Evolutionary conservation across 2,888 invertebrate genomes (phyloP), one percentile per base, ranked within the genome.

Genomic region (Andrena haemorrhoa): DNA sequence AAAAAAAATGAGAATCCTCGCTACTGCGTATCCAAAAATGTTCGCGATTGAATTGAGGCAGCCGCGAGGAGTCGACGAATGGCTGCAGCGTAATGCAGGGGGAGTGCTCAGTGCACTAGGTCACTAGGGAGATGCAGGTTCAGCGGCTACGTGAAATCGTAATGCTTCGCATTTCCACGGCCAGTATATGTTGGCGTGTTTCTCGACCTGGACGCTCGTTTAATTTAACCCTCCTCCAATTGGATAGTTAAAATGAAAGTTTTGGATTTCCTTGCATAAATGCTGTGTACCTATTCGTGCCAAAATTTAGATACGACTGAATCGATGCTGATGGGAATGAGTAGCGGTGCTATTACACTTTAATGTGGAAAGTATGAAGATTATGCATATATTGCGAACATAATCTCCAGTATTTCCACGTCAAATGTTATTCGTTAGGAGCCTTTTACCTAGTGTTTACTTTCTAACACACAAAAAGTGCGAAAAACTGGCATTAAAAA

Each of bases 41-140:
- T 63, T 72, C 68, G 35, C 51, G 12, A 26, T 26, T 63, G 72
- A 35, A 56, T 53, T 64, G 69, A 63, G 64, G 26, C 20, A 58
- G 60, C 23, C 16, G 31, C 70, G 29, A 41, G 68, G 79, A 35
- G 76, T 83, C 84, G 79, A 79, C 84, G 84, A 76, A 76, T 82
- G 56, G 66, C 41, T 53, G 47, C 64, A 16, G 8, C 77, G 47
- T 29, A 47, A 23, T 7, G 33, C 35, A 12, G 31, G 23, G 23
- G 33, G 49, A 64, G 64, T 47, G 41, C 33, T 41, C 41, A 12
- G 41, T 41, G 41, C 41, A 12, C 41, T 41, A 12, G 41, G 41
- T 41, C 41, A 41, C 26, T 31, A 10, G 2, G 65, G 61, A 5
- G 76, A 79, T 64, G 66, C 56, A 41, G 56, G 49, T 68, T 49